Percentiles rank a stretch among this genome's conserved stretches.
Conservation (phyloP, 2,797 vertebrate species). For the Kryptopterus vitreolus region DNA sequence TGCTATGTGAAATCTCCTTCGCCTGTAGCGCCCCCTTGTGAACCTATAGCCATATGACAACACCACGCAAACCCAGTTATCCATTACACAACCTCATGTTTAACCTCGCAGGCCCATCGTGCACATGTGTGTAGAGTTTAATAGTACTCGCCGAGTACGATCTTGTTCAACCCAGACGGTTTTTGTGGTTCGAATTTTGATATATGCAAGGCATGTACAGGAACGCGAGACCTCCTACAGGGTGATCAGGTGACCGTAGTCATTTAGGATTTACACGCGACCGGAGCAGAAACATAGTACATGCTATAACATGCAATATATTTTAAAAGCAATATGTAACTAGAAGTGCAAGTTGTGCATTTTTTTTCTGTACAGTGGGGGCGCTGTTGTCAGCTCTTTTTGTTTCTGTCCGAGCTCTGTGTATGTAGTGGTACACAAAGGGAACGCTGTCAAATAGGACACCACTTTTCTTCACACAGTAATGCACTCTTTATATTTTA, state of each 20-base stretch:
- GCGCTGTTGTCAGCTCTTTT: constrained; percentile 55
- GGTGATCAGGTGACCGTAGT: constrained; percentile 8
- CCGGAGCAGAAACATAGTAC: constrained; percentile 41
- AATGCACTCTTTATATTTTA: constrained; percentile 57
- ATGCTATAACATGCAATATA: constrained; percentile 54
- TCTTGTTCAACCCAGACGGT: constrained; percentile 22
- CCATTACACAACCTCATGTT: constrained; percentile 28
- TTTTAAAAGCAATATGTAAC: constrained; percentile 58
- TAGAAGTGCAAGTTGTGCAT: constrained; percentile 32
- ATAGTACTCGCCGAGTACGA: not conserved
- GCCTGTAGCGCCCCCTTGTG: constrained; percentile 5
- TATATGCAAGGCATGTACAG: constrained; percentile 53
- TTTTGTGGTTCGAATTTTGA: constrained; percentile 31
- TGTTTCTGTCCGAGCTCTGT: constrained; percentile 22
- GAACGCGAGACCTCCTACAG: constrained; percentile 38
- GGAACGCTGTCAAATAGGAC: constrained; percentile 73
- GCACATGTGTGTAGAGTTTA: not conserved
- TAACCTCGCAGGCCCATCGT: not conserved
- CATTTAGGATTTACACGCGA: not conserved
- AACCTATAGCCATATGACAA: constrained; percentile 28
- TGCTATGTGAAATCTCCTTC: not conserved
- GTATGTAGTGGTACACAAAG: constrained; percentile 55
- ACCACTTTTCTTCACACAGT: constrained; percentile 49
- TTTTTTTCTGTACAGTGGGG: constrained; percentile 43
- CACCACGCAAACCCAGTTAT: constrained; percentile 13